Conservation (phyloP, 2,113 vertebrate species). For the Proterorhinus semilunaris region DNA sequence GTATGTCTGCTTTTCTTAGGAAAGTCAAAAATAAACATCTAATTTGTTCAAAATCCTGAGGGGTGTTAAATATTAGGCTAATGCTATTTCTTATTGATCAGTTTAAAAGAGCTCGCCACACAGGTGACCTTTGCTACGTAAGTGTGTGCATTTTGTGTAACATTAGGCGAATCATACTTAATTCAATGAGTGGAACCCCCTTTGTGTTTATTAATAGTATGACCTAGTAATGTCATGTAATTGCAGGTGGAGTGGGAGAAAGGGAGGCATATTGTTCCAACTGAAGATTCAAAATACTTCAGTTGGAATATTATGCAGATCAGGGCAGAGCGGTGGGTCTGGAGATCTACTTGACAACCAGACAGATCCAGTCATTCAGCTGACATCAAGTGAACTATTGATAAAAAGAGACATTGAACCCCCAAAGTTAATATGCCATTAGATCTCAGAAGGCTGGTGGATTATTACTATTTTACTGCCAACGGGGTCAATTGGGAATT, state of each 20-base stretch:
- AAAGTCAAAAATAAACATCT: too few species aligned
- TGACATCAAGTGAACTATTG: conserved; percentile 16
- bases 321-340: neutral
- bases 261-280: conserved; percentile 10
- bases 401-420: conserved; percentile 24
- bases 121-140: conserved; percentile 5
- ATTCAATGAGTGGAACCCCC: conserved; percentile 34
- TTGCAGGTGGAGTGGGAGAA: conserved; percentile 1
- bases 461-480: conserved; percentile 60
- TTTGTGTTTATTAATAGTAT: conserved; percentile 56
- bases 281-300: conserved; percentile 1
- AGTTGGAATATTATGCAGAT: neutral
- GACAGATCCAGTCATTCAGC: conserved; percentile 18
- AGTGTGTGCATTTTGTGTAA: conserved; percentile 27
- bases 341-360: conserved; percentile 1
- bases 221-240: conserved; percentile 65
- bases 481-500: conserved; percentile 57
- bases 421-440: conserved; percentile 55
- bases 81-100: too few species aligned
- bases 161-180: conserved; percentile 42
- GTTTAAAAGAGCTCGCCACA: neutral
- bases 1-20: too few species aligned
- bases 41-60: too few species aligned
- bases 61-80: too few species aligned
- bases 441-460: conserved; percentile 48